These are phyloP conservation scores for Augochlorella aurata DNA, from an alignment of 2,888 invertebrate species.

Conservation along the genomic window DNA sequence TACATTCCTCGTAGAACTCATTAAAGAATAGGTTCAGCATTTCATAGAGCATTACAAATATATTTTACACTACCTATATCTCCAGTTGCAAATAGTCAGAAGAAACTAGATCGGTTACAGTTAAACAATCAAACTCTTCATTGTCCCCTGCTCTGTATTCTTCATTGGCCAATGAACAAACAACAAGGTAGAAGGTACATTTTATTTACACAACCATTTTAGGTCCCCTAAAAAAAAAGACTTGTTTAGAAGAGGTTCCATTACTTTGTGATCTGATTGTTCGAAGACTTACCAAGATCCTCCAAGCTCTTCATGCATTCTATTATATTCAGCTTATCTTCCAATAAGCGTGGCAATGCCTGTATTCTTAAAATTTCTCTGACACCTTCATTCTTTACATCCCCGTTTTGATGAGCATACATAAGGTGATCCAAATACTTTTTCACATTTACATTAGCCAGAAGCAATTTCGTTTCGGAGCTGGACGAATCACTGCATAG, in stretches of 20 bases:
- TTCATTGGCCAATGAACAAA: background rate
- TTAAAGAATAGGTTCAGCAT: background rate
- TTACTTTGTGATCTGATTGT: background rate
- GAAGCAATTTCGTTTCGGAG: background rate
- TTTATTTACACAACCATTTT: background rate
- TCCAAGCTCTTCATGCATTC: slow-evolving; percentile 86
- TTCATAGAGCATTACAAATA: background rate
- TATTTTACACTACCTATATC: background rate
- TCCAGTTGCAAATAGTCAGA: background rate
- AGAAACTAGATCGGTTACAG: background rate
- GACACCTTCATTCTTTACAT: background rate
- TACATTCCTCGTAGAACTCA: background rate
- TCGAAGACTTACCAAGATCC: slow-evolving; percentile 82
- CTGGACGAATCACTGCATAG: slow-evolving; percentile 5
- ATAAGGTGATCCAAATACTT: slow-evolving; percentile 68
- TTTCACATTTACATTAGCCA: slow-evolving; percentile 52
- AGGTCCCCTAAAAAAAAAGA: background rate
- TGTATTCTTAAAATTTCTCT: slow-evolving; percentile 30
- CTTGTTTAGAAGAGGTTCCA: background rate
- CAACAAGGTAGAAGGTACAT: background rate
- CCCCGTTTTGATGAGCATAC: slow-evolving; percentile 48
- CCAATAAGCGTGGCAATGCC: slow-evolving; percentile 80
- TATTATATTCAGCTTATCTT: slow-evolving; percentile 84
- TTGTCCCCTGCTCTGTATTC: background rate
- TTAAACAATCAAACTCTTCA: background rate